Percentiles rank a stretch among this genome's conserved stretches.
Evolutionary conservation across 2,113 vertebrate species (phyloP).

Genomic region (Chiloscyllium plagiosum): DNA sequence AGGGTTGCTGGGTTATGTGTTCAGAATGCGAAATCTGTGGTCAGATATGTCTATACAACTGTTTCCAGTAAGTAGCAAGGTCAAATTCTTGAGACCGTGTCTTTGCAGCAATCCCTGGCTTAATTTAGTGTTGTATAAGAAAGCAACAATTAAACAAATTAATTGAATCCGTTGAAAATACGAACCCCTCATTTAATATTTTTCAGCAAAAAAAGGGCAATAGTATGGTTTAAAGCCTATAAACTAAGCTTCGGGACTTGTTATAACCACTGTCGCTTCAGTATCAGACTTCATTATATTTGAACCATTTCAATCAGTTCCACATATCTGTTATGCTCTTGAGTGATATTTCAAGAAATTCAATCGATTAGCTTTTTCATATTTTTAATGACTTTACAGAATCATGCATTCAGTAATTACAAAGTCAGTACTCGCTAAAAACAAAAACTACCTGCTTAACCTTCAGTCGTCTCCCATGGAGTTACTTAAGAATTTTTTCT

Average conservation of each 20-base stretch:
- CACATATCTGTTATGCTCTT: neutral
- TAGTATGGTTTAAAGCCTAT: neutral
- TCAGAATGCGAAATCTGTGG: neutral
- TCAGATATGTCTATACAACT: neutral
- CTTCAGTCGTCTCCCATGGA: neutral
- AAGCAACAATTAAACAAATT: neutral
- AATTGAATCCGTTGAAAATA: neutral
- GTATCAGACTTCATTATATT: slow-evolving; percentile 5
- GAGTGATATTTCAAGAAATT: slow-evolving; percentile 21
- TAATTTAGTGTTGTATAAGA: neutral
- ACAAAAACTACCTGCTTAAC: neutral
- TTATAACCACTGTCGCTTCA: neutral
- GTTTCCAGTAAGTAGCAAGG: neutral
- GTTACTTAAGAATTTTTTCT: slow-evolving; percentile 10
- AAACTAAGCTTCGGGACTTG: neutral
- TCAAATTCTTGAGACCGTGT: neutral
- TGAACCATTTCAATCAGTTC: neutral
- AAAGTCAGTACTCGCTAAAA: neutral
- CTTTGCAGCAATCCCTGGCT: neutral
- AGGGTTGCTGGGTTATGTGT: neutral
- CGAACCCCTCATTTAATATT: neutral
- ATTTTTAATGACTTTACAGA: neutral
- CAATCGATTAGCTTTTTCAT: neutral
- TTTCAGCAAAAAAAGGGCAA: neutral
- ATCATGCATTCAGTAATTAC: neutral